These are phyloP conservation scores for Volucella inflata DNA, from an alignment of 2,888 invertebrate genomes.

Conservation along the genomic window DNA sequence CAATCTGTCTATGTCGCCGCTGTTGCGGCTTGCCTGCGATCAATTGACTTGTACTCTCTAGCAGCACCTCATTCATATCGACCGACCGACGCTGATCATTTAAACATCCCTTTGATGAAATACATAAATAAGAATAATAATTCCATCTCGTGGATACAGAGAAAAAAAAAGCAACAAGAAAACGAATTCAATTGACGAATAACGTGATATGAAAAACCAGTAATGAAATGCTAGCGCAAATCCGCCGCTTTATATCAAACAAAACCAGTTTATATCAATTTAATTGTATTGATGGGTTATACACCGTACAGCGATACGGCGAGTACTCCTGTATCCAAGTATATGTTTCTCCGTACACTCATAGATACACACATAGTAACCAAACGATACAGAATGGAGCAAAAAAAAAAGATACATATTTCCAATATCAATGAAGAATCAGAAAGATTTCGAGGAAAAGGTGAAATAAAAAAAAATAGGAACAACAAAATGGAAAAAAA, in stretches of 20 bases:
- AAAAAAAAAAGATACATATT: constrained; percentile 53
- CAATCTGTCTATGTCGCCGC: constrained; percentile 1
- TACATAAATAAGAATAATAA: constrained; percentile 34
- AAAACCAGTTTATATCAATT: constrained; percentile 75
- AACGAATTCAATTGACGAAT: constrained; percentile 73
- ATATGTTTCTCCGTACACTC: constrained; percentile 3
- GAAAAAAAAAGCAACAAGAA: constrained; percentile 38
- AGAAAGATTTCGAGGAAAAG: constrained; percentile 71
- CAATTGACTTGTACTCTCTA: constrained; percentile 59
- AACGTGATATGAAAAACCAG: constrained; percentile 73
- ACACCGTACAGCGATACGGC: no score
- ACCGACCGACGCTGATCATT: constrained; percentile 54
- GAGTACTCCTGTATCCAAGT: neutral
- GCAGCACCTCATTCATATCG: constrained; percentile 64
- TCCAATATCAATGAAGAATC: constrained; percentile 75
- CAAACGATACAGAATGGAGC: constrained; percentile 28
- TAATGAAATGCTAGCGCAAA: constrained; percentile 75
- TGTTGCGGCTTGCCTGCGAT: constrained; percentile 34
- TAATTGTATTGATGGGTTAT: constrained; percentile 56
- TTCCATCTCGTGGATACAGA: constrained; percentile 57
- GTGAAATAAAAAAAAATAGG: constrained; percentile 38
- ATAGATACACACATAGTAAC: constrained; percentile 16
- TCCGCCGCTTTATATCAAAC: constrained; percentile 74
- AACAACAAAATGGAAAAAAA: neutral
- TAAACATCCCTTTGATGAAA: constrained; percentile 61